These are phyloP conservation scores for Gobionotothen gibberifrons DNA, from an alignment of 2,797 vertebrate species.

Conservation along the genomic window DNA sequence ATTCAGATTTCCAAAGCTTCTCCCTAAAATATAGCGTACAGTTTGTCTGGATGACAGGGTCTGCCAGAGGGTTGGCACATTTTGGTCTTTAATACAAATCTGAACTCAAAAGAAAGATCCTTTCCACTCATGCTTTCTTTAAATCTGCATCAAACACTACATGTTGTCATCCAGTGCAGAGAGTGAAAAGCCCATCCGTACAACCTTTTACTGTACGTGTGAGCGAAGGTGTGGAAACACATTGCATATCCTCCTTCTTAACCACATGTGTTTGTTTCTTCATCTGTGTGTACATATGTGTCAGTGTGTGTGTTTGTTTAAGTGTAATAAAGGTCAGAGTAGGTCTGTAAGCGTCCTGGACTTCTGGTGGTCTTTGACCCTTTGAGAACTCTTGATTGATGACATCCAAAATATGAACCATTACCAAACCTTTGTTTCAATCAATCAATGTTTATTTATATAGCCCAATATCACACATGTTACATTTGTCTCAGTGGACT, in stretches of 20 bases:
- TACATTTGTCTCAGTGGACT: too few species aligned
- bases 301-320: neutral
- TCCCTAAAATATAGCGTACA: neutral
- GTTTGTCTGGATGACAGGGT: slow-evolving; percentile 11
- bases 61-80: slow-evolving; percentile 25
- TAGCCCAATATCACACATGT: too few species aligned
- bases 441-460: too few species aligned
- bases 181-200: neutral
- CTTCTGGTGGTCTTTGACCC: slow-evolving; percentile 39
- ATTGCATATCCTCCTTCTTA: neutral
- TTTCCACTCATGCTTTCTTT: neutral
- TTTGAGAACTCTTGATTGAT: slow-evolving; percentile 14
- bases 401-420: neutral
- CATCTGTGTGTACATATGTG: neutral
- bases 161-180: neutral
- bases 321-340: neutral
- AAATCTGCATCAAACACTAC: neutral
- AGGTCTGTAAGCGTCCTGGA: neutral
- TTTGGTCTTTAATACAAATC: neutral
- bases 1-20: neutral
- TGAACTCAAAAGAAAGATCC: neutral
- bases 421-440: neutral
- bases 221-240: neutral
- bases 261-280: neutral
- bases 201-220: neutral